Evolutionary conservation across 2,797 vertebrate species (phyloP), one percentile per base, ranked within the genome.

Genomic region (Tapirus indicus): DNA sequence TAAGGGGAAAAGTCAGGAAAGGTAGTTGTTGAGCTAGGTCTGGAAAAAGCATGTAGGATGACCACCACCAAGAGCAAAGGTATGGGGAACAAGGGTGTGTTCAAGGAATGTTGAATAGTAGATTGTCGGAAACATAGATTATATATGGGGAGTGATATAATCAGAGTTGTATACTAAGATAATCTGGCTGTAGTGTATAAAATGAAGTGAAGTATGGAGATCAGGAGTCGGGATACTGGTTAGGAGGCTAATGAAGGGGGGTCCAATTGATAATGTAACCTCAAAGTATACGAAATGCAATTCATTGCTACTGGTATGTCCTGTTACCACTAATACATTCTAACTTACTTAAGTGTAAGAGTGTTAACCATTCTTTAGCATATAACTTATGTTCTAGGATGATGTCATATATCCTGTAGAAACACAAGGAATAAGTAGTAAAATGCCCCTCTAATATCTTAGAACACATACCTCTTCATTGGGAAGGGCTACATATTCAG

Each of bases 391-490:
- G 23, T 68, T 91, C 71, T 79, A 93, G n/a, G 21, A 86, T 64
- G 56, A 87, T 54, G 14, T 95, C 64, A 60, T 14, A 78, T 5
- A 60, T 35, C 14, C 16, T 62, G 1, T 13, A 88, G 13, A 89
- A 71, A 79, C 27, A 83, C 29, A 68, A 87, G 38, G 52, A 96
- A 8, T 62, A 91, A 83, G n/a, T 85, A 94, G n/a, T 75, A 86
- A 38, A 74, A 83, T 66, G 14, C 60, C 7, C 18, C 89, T 84
- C 49, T 77, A 49, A 17, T 77, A 74, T 52, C 71, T 82, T 69
- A 83, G 49, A 88, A 49, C 68, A 98, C 99, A 96, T 98, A 99
- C 99, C 99, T 99, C 99, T 95, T 99, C 99, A 95, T 98, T 98
- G 95, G 99, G 97, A 77, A 99, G 98, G 64, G 99, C 98, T 0